Evolutionary conservation across 2,888 invertebrate genomes (phyloP).

Genomic region (Platycheirus rosarum): DNA sequence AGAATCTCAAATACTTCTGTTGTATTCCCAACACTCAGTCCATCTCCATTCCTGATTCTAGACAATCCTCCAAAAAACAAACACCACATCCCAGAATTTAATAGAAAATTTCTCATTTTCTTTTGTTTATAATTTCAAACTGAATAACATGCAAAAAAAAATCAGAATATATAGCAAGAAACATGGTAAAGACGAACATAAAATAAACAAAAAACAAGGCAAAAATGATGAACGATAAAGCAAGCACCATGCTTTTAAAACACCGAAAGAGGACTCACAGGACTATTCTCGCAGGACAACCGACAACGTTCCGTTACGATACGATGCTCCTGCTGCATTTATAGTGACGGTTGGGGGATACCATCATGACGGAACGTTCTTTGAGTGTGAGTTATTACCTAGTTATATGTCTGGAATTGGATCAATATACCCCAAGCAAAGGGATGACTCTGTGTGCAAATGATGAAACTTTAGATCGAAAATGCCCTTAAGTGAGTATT

Average conservation of each 20-base stretch:
- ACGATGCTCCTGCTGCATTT: not conserved
- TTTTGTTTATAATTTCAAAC: not conserved
- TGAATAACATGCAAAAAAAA: not conserved
- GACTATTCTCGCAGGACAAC: slow-evolving; percentile 3
- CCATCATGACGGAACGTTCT: slow-evolving; percentile 22
- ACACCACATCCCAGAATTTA: not conserved
- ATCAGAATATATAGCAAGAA: not conserved
- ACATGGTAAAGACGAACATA: not conserved
- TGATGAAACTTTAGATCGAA: slow-evolving; percentile 35
- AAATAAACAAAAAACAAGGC: not conserved
- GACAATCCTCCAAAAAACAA: not conserved
- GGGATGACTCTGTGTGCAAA: slow-evolving; percentile 29
- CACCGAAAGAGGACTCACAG: slow-evolving; percentile 17
- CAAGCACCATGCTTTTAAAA: slow-evolving; percentile 8
- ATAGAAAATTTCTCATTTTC: slow-evolving; percentile 7
- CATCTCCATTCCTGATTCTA: not conserved
- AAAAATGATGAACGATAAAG: slow-evolving; percentile 37
- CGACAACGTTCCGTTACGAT: not conserved
- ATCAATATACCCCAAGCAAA: slow-evolving; percentile 22
- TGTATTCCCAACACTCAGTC: not conserved
- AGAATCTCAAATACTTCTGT: not conserved
- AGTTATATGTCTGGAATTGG: slow-evolving; percentile 23
- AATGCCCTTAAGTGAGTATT: slow-evolving; percentile 50
- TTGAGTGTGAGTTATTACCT: slow-evolving; percentile 50
- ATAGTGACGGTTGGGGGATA: not conserved